Conservation (phyloP, 2,888 invertebrate genomes). For the Teleogryllus oceanicus region DNA sequence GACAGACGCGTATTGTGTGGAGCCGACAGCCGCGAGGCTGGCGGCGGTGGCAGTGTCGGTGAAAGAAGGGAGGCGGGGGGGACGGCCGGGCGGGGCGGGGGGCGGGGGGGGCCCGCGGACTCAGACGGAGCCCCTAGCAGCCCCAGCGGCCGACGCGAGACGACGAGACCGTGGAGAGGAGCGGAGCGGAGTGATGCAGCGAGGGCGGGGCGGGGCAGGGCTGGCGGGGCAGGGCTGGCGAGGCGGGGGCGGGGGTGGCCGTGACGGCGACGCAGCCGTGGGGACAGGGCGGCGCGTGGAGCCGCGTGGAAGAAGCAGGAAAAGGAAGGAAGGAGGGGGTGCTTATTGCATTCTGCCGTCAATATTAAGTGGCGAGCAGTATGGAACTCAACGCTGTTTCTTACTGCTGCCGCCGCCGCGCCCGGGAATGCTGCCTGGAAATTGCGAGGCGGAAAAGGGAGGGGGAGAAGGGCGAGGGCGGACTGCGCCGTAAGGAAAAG, state of each 20-base stretch:
- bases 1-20: too few relatives aligned
- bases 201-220: not conserved
- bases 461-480: conserved; percentile 18
- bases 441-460: not conserved
- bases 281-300: not conserved
- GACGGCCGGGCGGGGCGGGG: too few relatives aligned
- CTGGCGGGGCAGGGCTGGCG: not conserved
- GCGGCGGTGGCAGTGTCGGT: too few relatives aligned
- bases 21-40: too few relatives aligned
- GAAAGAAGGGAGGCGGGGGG: too few relatives aligned
- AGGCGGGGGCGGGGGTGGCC: not conserved
- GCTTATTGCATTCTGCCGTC: conserved; percentile 18
- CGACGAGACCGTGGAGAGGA: not conserved
- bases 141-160: too few relatives aligned
- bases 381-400: conserved; percentile 18
- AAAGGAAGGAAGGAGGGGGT: conserved; percentile 6
- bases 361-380: conserved; percentile 18
- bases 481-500: not conserved
- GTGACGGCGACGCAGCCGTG: not conserved
- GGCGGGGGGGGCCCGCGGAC: too few relatives aligned
- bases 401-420: conserved; percentile 9
- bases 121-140: too few relatives aligned
- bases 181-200: not conserved
- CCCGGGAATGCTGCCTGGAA: not conserved
- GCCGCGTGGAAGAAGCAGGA: not conserved